Evolutionary conservation across 1,140 invertebrate genomes (phyloP).

Genomic region (Trachymyrmex septentrionalis): DNA sequence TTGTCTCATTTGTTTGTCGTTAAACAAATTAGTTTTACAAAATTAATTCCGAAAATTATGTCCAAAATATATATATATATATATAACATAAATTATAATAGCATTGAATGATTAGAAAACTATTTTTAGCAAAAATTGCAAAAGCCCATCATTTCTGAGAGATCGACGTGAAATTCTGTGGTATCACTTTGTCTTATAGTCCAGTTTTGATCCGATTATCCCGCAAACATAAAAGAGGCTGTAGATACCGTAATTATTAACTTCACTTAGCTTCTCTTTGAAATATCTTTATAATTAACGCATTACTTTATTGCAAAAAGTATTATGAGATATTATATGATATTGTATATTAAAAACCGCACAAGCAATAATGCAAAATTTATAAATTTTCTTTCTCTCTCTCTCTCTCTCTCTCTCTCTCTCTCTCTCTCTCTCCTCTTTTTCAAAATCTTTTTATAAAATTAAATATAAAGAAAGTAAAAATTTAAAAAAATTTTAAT

Average conservation of each 20-base stretch:
- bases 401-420: background rate
- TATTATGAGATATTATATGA: background rate
- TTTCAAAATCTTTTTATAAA: background rate
- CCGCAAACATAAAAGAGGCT: constrained; percentile 43
- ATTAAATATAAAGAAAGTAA: background rate
- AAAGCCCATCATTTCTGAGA: background rate
- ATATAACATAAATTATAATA: background rate
- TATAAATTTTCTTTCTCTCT: background rate
- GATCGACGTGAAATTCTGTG: constrained; percentile 15
- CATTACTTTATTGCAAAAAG: constrained; percentile 12
- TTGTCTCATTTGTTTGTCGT: background rate
- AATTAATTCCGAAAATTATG: background rate
- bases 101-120: background rate
- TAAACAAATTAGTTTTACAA: constrained; percentile 14
- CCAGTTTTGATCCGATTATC: constrained; percentile 54
- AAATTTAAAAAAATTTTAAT: background rate
- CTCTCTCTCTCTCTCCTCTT: background rate
- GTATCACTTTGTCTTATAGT: constrained; percentile 7
- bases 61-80: too few species aligned
- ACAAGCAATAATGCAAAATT: background rate
- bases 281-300: constrained; percentile 28
- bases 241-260: constrained; percentile 20
- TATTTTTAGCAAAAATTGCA: constrained; percentile 22
- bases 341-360: constrained; percentile 4
- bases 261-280: constrained; percentile 27